Conservation (phyloP, 1,140 invertebrate genomes). For the Calliphora vicina region DNA sequence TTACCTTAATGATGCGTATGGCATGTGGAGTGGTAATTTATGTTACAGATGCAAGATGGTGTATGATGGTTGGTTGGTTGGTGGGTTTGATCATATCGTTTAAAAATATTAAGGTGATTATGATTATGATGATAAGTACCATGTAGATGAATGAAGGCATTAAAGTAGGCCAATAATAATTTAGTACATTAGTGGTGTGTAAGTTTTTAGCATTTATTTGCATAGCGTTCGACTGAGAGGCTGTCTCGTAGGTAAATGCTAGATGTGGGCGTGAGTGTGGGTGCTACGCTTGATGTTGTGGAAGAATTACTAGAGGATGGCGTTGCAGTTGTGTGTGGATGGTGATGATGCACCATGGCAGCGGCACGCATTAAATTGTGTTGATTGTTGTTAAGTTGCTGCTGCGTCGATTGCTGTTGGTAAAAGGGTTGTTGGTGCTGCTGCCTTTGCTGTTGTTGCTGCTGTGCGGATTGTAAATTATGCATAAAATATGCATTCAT, state of each 20-base stretch:
- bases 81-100: neutral
- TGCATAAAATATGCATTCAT: constrained; percentile 52
- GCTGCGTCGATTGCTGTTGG: constrained; percentile 49
- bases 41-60: neutral
- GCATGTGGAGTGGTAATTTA: neutral
- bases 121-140: neutral
- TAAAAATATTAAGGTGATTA: neutral
- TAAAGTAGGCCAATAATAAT: neutral
- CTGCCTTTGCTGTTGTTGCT: constrained; percentile 48
- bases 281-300: constrained; percentile 31
- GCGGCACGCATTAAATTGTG: constrained; percentile 33
- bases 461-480: constrained; percentile 52
- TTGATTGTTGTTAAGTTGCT: constrained; percentile 43
- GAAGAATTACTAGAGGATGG: constrained; percentile 36
- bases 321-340: neutral
- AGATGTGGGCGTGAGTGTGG: constrained; percentile 43
- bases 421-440: constrained; percentile 42
- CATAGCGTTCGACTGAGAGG: constrained; percentile 6
- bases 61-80: neutral
- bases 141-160: neutral
- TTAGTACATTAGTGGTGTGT: neutral
- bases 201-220: constrained; percentile 28
- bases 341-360: constrained; percentile 26
- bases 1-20: neutral
- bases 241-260: constrained; percentile 31